A percentile compares a stretch with the other conserved stretches of the same genome.
Evolutionary conservation across 2,797 vertebrate genomes (phyloP).

Genomic region (Orestias chungarensis): DNA sequence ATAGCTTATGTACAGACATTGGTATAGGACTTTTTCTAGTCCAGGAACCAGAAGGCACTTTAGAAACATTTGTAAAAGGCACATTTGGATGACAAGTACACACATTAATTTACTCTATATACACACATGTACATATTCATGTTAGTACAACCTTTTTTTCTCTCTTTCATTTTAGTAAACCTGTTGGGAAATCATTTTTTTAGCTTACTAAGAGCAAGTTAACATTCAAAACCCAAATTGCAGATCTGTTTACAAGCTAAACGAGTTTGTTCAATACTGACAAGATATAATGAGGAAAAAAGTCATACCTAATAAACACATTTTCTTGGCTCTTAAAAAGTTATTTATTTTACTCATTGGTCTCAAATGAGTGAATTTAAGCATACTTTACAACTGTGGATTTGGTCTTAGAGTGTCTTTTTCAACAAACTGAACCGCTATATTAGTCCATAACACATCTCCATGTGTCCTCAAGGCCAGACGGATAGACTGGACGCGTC

Average conservation of each 20-base stretch:
- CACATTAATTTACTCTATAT: conserved; percentile 82
- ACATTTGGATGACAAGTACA: conserved; percentile 63
- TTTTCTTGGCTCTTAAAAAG: background rate
- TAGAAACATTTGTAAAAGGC: conserved; percentile 45
- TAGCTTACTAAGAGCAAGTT: conserved; percentile 51
- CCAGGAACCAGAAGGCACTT: conserved; percentile 59
- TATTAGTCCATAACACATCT: conserved; percentile 34
- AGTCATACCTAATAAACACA: background rate
- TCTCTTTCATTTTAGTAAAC: conserved; percentile 35
- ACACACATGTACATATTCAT: conserved; percentile 81
- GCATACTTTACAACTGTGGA: background rate
- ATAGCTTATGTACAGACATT: conserved; percentile 82
- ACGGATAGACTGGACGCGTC: background rate
- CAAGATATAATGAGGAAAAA: no score
- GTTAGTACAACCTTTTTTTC: conserved; percentile 58
- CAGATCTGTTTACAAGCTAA: background rate
- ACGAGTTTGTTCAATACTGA: background rate
- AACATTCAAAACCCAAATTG: conserved; percentile 10
- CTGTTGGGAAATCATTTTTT: conserved; percentile 31
- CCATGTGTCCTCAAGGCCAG: background rate
- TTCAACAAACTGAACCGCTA: background rate
- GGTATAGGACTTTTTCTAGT: conserved; percentile 18
- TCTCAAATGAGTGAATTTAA: background rate
- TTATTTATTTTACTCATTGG: background rate
- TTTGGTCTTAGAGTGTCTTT: background rate